Percentiles rank a stretch among this genome's conserved stretches.
phyloP scores from a whole-genome alignment of 1,140 invertebrate genomes.

The Harlomillsia oculata region DNA sequence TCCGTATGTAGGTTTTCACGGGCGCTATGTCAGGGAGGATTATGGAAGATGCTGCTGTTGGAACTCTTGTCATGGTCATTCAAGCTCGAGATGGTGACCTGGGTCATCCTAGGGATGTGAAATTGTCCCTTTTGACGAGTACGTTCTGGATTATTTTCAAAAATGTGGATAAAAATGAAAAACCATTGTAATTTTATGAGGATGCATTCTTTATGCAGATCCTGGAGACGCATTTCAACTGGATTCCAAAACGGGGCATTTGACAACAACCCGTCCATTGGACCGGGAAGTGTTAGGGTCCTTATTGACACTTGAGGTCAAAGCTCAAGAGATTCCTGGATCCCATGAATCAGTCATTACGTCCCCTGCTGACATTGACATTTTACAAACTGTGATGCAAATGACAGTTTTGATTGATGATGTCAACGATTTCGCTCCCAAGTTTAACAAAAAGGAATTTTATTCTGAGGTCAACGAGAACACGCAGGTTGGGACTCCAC shows the following conservation, averaged over 20 bases:
- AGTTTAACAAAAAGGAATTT: conserved; percentile 69
- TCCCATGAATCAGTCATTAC: conserved; percentile 56
- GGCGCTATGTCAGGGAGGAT: conserved; percentile 68
- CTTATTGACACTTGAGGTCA: conserved; percentile 54
- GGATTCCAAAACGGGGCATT: conserved; percentile 63
- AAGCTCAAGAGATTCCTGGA: conserved; percentile 34
- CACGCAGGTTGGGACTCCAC: conserved; percentile 63
- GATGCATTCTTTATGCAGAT: conserved; percentile 58
- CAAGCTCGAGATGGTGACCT: conserved; percentile 70
- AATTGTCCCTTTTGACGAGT: conserved; percentile 71
- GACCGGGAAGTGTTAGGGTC: conserved; percentile 70
- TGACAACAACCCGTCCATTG: conserved; percentile 69
- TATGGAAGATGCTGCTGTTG: conserved; percentile 72
- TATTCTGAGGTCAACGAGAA: conserved; percentile 70
- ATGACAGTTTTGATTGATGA: conserved; percentile 47
- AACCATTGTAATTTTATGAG: conserved; percentile 8
- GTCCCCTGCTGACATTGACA: conserved; percentile 48
- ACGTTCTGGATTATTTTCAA: conserved; percentile 39
- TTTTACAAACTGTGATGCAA: conserved; percentile 23
- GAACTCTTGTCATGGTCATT: conserved; percentile 66
- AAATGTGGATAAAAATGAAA: background rate
- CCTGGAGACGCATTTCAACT: conserved; percentile 75
- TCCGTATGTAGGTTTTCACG: conserved; percentile 67
- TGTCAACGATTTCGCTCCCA: conserved; percentile 86
- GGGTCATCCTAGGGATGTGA: conserved; percentile 63